Percentiles rank a stretch among this genome's conserved stretches.
phyloP scores from a whole-genome alignment of 2,888 invertebrate species.

The Nomada fabriciana region DNA sequence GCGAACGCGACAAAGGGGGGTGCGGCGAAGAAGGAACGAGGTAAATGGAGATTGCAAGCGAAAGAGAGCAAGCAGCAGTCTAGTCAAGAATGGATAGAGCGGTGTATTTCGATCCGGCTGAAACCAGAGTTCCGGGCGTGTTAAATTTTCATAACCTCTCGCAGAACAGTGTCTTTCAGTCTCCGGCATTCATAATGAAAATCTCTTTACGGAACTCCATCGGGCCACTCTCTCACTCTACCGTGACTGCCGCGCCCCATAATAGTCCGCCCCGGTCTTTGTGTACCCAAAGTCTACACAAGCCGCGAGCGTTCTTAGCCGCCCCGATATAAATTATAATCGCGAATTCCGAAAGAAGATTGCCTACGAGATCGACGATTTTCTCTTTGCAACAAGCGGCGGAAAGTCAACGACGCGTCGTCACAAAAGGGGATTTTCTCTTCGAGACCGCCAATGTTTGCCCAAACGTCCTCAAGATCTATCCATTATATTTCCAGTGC shows the following conservation, averaged over 20 bases:
- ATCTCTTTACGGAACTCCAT: slow-evolving; percentile 72
- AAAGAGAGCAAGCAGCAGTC: slow-evolving; percentile 40
- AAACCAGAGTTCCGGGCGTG: slow-evolving; percentile 70
- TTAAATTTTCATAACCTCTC: slow-evolving; percentile 79
- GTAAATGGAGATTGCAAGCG: neutral
- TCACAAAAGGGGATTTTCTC: slow-evolving; percentile 29
- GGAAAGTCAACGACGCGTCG: slow-evolving; percentile 34
- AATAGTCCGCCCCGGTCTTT: slow-evolving; percentile 59
- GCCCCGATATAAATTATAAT: slow-evolving; percentile 65
- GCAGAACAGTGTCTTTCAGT: slow-evolving; percentile 75
- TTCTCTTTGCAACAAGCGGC: slow-evolving; percentile 14
- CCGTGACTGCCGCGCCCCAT: slow-evolving; percentile 48
- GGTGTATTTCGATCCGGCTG: slow-evolving; percentile 62
- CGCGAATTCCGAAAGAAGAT: slow-evolving; percentile 55
- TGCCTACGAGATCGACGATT: slow-evolving; percentile 52
- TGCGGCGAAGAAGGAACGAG: neutral
- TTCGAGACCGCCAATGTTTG: slow-evolving; percentile 16
- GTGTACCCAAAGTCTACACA: slow-evolving; percentile 59
- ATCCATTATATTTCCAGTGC: neutral
- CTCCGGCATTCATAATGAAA: slow-evolving; percentile 76
- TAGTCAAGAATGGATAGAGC: slow-evolving; percentile 24
- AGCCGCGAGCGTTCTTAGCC: slow-evolving; percentile 35
- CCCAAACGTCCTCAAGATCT: neutral
- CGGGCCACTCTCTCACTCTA: slow-evolving; percentile 27
- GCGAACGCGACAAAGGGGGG: neutral